These are phyloP conservation scores for Eulemur rufifrons DNA, from an alignment of 2,113 vertebrate species.

Conservation along the genomic window DNA sequence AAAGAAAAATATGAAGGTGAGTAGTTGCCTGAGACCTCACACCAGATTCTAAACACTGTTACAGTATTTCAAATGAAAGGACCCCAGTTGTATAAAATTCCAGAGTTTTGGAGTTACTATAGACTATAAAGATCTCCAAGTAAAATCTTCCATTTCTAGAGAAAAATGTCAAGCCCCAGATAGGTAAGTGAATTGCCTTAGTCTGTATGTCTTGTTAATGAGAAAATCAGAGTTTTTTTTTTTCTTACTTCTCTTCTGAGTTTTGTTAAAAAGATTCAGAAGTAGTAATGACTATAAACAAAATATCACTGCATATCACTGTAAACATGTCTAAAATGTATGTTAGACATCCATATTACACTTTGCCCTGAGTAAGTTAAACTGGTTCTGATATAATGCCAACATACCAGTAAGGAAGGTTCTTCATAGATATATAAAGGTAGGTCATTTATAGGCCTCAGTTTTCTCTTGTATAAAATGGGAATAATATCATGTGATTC, in stretches of 20 bases:
- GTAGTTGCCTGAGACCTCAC: background rate
- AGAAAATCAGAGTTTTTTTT: background rate
- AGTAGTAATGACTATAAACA: background rate
- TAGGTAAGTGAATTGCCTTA: background rate
- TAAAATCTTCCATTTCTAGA: background rate
- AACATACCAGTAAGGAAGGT: background rate
- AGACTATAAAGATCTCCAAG: background rate
- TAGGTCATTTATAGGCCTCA: background rate
- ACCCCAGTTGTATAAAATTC: background rate
- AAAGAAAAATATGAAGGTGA: background rate
- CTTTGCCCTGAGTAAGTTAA: background rate
- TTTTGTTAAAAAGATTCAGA: conserved; percentile 12
- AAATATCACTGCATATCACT: background rate
- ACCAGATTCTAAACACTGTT: background rate
- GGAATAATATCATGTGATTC: conserved; percentile 20
- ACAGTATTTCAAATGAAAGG: background rate
- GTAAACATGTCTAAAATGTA: background rate
- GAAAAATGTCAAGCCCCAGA: background rate
- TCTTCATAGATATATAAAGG: background rate
- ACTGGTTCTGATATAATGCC: background rate
- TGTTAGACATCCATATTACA: background rate
- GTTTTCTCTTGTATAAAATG: conserved; percentile 49
- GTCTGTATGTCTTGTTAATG: background rate
- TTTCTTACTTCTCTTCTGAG: background rate
- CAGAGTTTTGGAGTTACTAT: conserved; percentile 4